These are phyloP conservation scores for Galeopsomyia nigrocyanea DNA, from an alignment of 2,888 invertebrate species.

Conservation along the genomic window DNA sequence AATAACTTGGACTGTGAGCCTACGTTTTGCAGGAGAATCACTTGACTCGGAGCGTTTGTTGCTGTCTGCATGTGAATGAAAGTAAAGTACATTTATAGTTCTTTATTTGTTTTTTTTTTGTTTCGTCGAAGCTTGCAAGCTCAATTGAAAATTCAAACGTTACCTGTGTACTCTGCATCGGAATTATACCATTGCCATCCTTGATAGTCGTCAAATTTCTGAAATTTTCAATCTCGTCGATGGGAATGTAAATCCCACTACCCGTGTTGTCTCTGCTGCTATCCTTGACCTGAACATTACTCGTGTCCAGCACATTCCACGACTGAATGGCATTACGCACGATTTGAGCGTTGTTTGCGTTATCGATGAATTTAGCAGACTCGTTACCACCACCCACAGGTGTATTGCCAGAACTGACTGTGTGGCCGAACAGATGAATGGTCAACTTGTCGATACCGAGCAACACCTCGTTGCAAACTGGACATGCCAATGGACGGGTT, in stretches of 20 bases:
- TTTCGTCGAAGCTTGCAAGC: no score
- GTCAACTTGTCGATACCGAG: conserved; percentile 86
- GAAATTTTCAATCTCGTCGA: conserved; percentile 42
- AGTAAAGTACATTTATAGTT: not conserved
- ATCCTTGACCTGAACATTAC: not conserved
- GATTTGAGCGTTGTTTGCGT: not conserved
- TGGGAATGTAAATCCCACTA: conserved; percentile 42
- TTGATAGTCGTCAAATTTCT: conserved; percentile 31
- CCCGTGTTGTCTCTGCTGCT: not conserved
- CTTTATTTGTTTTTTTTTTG: no score
- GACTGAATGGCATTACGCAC: conserved; percentile 47
- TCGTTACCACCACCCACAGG: conserved; percentile 16
- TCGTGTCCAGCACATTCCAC: conserved; percentile 54
- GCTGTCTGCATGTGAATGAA: no score
- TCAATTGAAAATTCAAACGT: no score
- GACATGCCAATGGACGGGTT: conserved; percentile 81
- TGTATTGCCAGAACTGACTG: conserved; percentile 62
- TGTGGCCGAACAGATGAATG: conserved; percentile 85
- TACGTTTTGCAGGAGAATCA: conserved; percentile 48
- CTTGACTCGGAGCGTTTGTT: conserved; percentile 24
- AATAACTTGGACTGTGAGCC: conserved; percentile 37
- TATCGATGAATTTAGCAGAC: conserved; percentile 49
- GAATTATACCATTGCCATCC: conserved; percentile 11
- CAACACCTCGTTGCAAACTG: conserved; percentile 82
- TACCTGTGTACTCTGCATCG: conserved; percentile 24